Conservation (phyloP, 2,888 invertebrate genomes). For the Plebejus argus region DNA sequence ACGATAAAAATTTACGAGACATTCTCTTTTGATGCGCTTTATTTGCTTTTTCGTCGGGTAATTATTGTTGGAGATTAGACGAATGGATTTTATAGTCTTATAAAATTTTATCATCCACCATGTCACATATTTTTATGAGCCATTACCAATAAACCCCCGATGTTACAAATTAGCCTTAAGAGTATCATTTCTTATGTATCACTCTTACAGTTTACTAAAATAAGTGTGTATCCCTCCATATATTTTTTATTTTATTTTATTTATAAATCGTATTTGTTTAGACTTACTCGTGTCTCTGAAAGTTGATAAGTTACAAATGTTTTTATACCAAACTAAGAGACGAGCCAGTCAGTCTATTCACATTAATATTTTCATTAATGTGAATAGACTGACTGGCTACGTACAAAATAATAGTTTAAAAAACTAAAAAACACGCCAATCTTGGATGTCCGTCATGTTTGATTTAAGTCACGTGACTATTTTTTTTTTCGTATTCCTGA, state of each 20-base stretch:
- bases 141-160: not conserved
- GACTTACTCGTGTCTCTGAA: no score
- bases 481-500: no score
- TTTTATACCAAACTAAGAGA: not conserved
- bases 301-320: not conserved
- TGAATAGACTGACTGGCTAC: no score
- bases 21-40: conserved; percentile 7
- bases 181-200: not conserved
- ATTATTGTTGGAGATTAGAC: not conserved
- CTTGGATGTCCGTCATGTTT: no score
- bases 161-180: not conserved
- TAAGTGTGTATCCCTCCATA: not conserved
- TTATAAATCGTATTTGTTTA: no score
- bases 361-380: no score
- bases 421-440: no score
- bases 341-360: no score
- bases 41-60: conserved; percentile 2
- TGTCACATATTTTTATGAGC: not conserved
- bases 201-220: not conserved
- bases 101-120: not conserved
- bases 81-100: not conserved
- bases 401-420: no score
- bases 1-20: conserved; percentile 19
- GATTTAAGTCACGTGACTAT: no score
- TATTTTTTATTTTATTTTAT: no score